Base-by-base conservation (phyloP, 2,888 invertebrate genomes). In the Branchipolynoe longqiensis region DNA sequence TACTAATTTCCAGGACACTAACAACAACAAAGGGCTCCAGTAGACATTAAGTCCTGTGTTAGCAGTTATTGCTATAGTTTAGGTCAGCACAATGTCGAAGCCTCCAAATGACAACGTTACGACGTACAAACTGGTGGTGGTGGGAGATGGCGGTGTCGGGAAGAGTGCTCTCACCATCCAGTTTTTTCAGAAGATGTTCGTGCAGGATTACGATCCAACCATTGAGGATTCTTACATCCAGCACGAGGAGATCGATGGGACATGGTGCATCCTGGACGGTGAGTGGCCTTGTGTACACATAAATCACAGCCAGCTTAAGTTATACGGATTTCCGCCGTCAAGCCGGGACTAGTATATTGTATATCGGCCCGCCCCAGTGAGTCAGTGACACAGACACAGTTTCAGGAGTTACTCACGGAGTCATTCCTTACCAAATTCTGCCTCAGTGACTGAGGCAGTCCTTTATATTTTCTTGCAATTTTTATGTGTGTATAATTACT, bases 161-260 rank as follows among this genome's bases (percentile, higher is more conserved):
- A 98, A 98, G 95, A 97, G 97, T 91, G 97, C 98, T n/a, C 96
- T 98, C 91, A 98, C 98, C n/a, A 98, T 93, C 73, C 93, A 98
- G 94, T 97, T 97, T 94, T 98, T 98, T 94, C 98, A 98, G 94
- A 97, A 97, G 94, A 95, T 98, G 91, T 98, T 98, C 93, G 97
- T 98, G 87, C 97, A 97, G 0, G 98, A 98, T 94, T 98, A 98
- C 92, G 98, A 98, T 94, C 98, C 98, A 8, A 98, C 98, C 28
- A 98, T 98, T 88, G 98, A 98, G 94, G 98, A 98, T 94, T 97
- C 97, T 85, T 98, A 98, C 94, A 96, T 98, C 87, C 98, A 98
- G 93, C 98, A 98, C 94, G 97, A 97, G 0, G 97, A 98, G 94
- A 97, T 98, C 48, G 98, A 98, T 92, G 97, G 97, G 6, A 96